Conservation (phyloP, 2,888 invertebrate genomes). For the Zaprionus obscuricornis region DNA sequence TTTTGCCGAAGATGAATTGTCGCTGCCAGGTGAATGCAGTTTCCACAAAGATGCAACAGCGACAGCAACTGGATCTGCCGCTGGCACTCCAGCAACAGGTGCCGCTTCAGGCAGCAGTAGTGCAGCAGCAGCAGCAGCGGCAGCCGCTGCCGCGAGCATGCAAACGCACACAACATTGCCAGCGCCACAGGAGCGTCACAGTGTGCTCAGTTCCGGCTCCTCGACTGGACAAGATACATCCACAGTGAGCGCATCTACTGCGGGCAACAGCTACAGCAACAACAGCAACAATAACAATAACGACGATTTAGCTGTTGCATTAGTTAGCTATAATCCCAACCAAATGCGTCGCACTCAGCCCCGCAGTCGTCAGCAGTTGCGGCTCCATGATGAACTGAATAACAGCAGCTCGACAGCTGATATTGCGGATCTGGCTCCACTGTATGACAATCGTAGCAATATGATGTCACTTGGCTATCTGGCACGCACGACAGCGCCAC, state of each 20-base stretch:
- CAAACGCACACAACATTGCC: slow-evolving; percentile 4
- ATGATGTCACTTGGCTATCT: slow-evolving; percentile 80
- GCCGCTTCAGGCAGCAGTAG: slow-evolving; percentile 40
- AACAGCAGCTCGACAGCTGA: slow-evolving; percentile 71
- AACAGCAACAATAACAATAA: slow-evolving; percentile 21
- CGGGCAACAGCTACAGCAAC: slow-evolving; percentile 57
- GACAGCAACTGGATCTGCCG: slow-evolving; percentile 9
- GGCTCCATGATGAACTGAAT: slow-evolving; percentile 66
- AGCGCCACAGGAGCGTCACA: slow-evolving; percentile 79
- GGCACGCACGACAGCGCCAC: slow-evolving; percentile 64
- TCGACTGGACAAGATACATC: slow-evolving; percentile 79
- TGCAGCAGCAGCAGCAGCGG: slow-evolving; percentile 39
- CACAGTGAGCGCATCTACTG: slow-evolving; percentile 76
- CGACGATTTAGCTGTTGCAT: slow-evolving; percentile 12
- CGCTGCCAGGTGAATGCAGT: slow-evolving; percentile 84
- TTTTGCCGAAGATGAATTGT: slow-evolving; percentile 93
- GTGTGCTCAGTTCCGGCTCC: slow-evolving; percentile 81
- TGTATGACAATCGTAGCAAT: slow-evolving; percentile 81
- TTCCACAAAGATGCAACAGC: slow-evolving; percentile 76
- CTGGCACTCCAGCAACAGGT: slow-evolving; percentile 69
- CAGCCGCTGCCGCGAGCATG: slow-evolving; percentile 5
- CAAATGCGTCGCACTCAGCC: slow-evolving; percentile 43
- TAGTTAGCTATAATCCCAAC: neutral
- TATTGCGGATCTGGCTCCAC: slow-evolving; percentile 72
- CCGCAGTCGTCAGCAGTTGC: slow-evolving; percentile 43